Percentiles rank a stretch among this genome's conserved stretches.
phyloP scores from a whole-genome alignment of 2,113 vertebrate genomes.

The Pteronura brasiliensis region DNA sequence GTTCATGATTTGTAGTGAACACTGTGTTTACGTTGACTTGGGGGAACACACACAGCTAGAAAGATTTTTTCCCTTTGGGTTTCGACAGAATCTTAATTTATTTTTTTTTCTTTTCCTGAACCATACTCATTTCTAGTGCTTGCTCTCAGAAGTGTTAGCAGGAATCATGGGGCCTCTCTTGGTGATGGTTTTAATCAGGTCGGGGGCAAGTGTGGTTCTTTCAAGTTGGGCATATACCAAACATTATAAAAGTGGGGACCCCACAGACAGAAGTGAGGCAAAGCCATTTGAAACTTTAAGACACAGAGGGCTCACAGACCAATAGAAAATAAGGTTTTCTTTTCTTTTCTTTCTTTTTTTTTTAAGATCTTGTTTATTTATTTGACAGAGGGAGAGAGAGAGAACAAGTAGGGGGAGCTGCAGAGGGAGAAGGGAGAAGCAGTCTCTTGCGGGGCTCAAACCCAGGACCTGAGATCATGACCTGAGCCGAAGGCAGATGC shows the following conservation, averaged over 20 bases:
- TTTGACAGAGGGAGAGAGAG: too few relatives aligned
- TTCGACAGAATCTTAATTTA: constrained; percentile 70
- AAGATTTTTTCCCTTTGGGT: constrained; percentile 70
- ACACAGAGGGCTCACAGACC: not conserved
- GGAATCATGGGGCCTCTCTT: not conserved
- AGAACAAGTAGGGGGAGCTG: too few relatives aligned
- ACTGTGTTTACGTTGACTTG: constrained; percentile 71
- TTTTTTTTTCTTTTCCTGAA: not conserved
- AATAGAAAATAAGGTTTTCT: not conserved
- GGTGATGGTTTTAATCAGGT: not conserved
- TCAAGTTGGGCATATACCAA: not conserved
- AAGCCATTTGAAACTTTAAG: not conserved
- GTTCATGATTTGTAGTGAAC: constrained; percentile 85
- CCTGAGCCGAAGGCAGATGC: too few relatives aligned
- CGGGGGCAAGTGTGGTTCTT: not conserved
- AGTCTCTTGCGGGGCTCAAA: too few relatives aligned
- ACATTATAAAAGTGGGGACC: not conserved
- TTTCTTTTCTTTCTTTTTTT: not conserved
- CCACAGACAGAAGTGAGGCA: not conserved
- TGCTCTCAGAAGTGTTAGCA: not conserved
- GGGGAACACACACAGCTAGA: constrained; percentile 69
- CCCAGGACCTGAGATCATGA: too few relatives aligned
- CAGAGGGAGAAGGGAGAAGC: too few relatives aligned
- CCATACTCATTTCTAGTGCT: not conserved
- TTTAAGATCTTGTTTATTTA: too few relatives aligned